Percentiles rank a stretch among this genome's conserved stretches.
Evolutionary conservation across 2,888 invertebrate genomes (phyloP).

Genomic region (Salpingus planirostris): DNA sequence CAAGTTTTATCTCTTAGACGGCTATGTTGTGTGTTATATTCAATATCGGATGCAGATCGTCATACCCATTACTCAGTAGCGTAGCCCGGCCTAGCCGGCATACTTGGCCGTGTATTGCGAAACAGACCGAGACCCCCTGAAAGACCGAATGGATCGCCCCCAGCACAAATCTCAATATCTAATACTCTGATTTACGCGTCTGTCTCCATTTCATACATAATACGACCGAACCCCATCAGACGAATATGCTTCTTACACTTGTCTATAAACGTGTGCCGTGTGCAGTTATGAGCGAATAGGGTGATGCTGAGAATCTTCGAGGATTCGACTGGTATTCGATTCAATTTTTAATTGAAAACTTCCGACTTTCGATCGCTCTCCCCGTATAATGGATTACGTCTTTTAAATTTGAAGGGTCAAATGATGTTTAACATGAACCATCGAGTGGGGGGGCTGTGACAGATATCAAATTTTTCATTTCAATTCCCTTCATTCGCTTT

Average conservation of each 20-base stretch:
- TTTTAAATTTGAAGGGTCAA: slow-evolving; percentile 24
- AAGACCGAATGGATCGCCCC: slow-evolving; percentile 16
- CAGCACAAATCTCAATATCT: slow-evolving; percentile 26
- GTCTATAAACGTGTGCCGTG: too few species aligned
- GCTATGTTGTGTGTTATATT: slow-evolving; percentile 33
- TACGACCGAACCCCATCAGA: too few species aligned
- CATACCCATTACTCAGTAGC: slow-evolving; percentile 30
- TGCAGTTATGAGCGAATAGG: slow-evolving; percentile 10
- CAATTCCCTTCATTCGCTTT: slow-evolving; percentile 30
- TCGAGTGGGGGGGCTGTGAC: slow-evolving; percentile 20
- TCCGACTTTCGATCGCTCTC: slow-evolving; percentile 15
- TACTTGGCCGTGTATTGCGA: too few species aligned
- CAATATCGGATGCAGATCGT: slow-evolving; percentile 31
- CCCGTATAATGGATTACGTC: slow-evolving; percentile 18
- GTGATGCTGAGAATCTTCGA: background rate
- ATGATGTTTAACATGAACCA: too few species aligned
- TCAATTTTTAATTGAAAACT: slow-evolving; percentile 20
- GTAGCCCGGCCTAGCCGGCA: too few species aligned
- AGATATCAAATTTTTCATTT: slow-evolving; percentile 34
- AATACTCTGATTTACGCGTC: slow-evolving; percentile 8
- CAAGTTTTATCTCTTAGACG: slow-evolving; percentile 35
- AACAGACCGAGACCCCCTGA: too few species aligned
- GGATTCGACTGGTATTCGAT: slow-evolving; percentile 10
- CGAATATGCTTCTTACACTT: too few species aligned
- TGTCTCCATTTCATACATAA: too few species aligned